phyloP scores from a whole-genome alignment of 2,888 invertebrate species.

The Aethes cnicana region DNA sequence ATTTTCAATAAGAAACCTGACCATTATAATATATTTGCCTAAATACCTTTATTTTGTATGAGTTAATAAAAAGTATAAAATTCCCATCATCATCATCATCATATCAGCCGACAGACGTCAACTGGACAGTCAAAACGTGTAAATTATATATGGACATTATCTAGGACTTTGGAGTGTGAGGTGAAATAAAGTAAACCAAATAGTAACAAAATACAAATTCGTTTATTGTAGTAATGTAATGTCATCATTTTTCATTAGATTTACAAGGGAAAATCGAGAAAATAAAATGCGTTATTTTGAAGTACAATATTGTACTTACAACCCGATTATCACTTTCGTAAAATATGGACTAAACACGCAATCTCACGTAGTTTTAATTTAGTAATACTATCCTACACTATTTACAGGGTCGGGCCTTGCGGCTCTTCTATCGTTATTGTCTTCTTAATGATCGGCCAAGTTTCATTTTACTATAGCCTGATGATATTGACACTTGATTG shows the following conservation, averaged over 20 bases:
- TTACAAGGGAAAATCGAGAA: constrained; percentile 23
- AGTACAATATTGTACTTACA: constrained; percentile 77
- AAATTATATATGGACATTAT: too few relatives aligned
- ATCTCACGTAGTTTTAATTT: constrained; percentile 74
- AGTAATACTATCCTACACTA: constrained; percentile 77
- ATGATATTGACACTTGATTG: constrained; percentile 74
- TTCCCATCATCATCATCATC: too few relatives aligned
- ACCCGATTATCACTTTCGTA: constrained; percentile 76
- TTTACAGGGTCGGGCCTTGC: constrained; percentile 66
- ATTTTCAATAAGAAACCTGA: too few relatives aligned
- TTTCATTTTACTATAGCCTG: constrained; percentile 80
- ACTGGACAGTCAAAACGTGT: too few relatives aligned
- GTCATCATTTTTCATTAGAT: constrained; percentile 1
- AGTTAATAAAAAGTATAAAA: too few relatives aligned
- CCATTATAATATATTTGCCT: too few relatives aligned
- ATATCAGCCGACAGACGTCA: too few relatives aligned
- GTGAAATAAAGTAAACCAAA: constrained; percentile 2
- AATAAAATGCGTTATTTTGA: constrained; percentile 34
- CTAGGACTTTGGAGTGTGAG: too few relatives aligned
- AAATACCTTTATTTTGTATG: too few relatives aligned
- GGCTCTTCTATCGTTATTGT: constrained; percentile 56
- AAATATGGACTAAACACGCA: constrained; percentile 69
- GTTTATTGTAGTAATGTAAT: constrained; percentile 18
- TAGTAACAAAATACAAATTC: constrained; percentile 25
- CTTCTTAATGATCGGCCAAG: constrained; percentile 71